Base-by-base conservation (phyloP, 2,113 vertebrate genomes). In the Hydrochoerus hydrochaeris region DNA sequence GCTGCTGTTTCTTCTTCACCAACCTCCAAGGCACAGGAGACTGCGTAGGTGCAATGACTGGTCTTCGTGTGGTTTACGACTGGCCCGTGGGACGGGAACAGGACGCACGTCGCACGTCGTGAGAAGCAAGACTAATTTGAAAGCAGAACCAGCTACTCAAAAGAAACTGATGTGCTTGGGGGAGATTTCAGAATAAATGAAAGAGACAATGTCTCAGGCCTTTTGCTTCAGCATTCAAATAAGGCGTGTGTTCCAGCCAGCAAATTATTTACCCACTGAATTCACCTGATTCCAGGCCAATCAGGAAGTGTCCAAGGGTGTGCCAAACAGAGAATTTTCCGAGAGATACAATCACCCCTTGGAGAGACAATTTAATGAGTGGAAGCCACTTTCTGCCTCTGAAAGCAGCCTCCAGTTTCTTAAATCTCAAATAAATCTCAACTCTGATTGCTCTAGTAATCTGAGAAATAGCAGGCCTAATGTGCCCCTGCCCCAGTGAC, bases 371-470 rank as follows among this genome's bases (percentile, higher is more conserved):
- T 28, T 95, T 83, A 95, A 93, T 85, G 85, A 41, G 92, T 67
- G 1, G 32, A 95, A 67, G 11, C 26, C 38, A 1, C 73, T 81
- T 38, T 0, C 28, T 97, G 90, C 84, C 77, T 97, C 94, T 84
- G 38, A 92, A 87, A n/a, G 35, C 67, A 90, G 73, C 85, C 95
- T 95, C 58, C 46, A 67, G 19, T 86, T 78, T 97, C 91, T 30
- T 46, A 95, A 85, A 41, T 88, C 60, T 96, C 95, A 94, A 96
- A 91, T 60, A 88, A 95, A 69, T 57, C 41, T 96, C 84, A 82
- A 54, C 38, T 80, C 8, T 12, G 58, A n/a, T 4, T 22, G 19
- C 67, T 35, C 82, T 54, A 82, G 44, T 77, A 87, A 91, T 54
- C 78, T 26, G 12, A 97, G 63, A 90, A 95, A 77, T 17, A 86